Conservation (phyloP, 1,140 invertebrate genomes). For the Temnothorax longispinosus region DNA sequence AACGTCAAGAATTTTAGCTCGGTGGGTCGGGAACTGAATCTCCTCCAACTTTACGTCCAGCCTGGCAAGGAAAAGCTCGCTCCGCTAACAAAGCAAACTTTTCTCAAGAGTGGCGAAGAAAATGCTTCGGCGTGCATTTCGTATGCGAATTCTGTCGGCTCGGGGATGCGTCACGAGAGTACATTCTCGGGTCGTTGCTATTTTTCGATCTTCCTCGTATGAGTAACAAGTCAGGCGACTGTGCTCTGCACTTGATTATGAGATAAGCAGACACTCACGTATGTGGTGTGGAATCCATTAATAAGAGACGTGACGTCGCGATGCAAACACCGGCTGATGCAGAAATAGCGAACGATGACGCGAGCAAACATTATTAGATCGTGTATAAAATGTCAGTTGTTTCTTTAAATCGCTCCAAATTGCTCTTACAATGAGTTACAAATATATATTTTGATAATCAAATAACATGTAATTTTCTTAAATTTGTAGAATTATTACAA, state of each 20-base stretch:
- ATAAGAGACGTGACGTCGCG: conserved; percentile 48
- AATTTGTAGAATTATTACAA: not conserved
- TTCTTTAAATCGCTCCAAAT: not conserved
- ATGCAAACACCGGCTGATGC: not conserved
- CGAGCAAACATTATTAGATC: not conserved
- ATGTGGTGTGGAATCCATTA: conserved; percentile 59
- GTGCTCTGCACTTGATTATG: not conserved
- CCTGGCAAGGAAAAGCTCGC: conserved; percentile 35
- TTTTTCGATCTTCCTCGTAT: conserved; percentile 10
- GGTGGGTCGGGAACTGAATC: conserved; percentile 20
- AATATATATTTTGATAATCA: not conserved
- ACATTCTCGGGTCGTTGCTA: conserved; percentile 18
- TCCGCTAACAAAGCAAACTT: conserved; percentile 55
- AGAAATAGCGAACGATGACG: conserved; percentile 5
- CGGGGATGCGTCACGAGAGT: not conserved
- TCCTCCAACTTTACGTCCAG: conserved; percentile 40
- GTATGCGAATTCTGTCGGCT: conserved; percentile 26
- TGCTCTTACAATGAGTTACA: not conserved
- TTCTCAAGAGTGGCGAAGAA: conserved; percentile 28
- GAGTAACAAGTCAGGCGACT: not conserved
- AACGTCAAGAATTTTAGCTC: conserved; percentile 52
- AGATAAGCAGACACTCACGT: not conserved
- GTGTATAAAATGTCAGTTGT: not conserved
- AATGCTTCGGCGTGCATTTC: conserved; percentile 36
- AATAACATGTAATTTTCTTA: not conserved